These are phyloP conservation scores for Rhabditoides inermis DNA, from an alignment of 2,888 invertebrate species.

Conservation along the genomic window DNA sequence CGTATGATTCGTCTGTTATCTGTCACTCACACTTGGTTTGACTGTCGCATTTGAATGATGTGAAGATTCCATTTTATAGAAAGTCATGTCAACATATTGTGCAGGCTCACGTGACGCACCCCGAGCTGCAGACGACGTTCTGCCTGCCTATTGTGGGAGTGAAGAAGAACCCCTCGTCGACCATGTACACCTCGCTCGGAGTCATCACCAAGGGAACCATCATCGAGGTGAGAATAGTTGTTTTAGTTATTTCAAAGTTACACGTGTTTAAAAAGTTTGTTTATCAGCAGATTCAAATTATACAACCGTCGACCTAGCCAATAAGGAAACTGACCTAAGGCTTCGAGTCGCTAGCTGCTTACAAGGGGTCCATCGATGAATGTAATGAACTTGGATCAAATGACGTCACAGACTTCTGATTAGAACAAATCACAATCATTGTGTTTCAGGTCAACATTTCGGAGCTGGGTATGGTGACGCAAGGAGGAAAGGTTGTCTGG, in stretches of 20 bases:
- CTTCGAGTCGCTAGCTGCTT: no score
- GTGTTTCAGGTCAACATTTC: constrained; percentile 73
- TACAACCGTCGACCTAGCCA: no score
- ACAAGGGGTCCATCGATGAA: no score
- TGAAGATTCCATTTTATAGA: no score
- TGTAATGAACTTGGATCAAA: no score
- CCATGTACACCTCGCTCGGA: constrained; percentile 90
- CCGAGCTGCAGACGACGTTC: constrained; percentile 95
- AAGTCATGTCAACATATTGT: constrained; percentile 1
- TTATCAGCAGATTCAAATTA: no score
- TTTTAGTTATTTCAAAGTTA: constrained; percentile 93
- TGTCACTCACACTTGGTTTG: no score
- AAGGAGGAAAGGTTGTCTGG: constrained; percentile 95
- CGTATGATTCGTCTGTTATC: no score
- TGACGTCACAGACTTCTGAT: no score
- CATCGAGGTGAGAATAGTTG: constrained; percentile 54
- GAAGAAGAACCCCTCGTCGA: constrained; percentile 94
- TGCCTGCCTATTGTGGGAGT: constrained; percentile 93
- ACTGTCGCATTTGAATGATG: no score
- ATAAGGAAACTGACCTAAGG: no score
- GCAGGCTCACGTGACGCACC: constrained; percentile 94
- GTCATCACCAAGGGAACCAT: constrained; percentile 78
- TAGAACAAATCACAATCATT: constrained; percentile 40
- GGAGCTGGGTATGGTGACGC: constrained; percentile 93
- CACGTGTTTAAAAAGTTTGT: no score